A percentile compares a stretch with the other conserved stretches of the same genome.
Conservation (phyloP, 2,888 invertebrate genomes). For the Chalcosyrphus nemorum region DNA sequence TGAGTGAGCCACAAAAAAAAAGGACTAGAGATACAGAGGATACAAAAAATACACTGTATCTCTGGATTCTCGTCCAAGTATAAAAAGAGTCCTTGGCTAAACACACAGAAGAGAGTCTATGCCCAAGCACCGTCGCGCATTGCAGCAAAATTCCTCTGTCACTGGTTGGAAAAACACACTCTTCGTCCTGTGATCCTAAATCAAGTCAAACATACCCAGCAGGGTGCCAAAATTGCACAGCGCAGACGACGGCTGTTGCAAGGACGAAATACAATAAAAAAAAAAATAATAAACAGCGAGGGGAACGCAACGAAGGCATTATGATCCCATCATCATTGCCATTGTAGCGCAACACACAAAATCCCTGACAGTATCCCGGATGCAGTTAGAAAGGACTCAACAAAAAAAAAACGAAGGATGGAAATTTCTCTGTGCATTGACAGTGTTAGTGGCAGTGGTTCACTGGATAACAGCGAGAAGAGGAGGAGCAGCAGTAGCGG, state of each 20-base stretch:
- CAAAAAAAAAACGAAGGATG: conserved; percentile 39
- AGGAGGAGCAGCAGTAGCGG: background rate
- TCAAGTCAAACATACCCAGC: conserved; percentile 67
- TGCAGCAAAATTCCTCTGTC: conserved; percentile 70
- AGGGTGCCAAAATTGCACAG: conserved; percentile 64
- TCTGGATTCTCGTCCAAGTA: conserved; percentile 55
- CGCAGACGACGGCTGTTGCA: conserved; percentile 22
- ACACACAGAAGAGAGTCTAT: conserved; percentile 21
- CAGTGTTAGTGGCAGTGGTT: conserved; percentile 31
- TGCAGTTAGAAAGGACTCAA: conserved; percentile 46
- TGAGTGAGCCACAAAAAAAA: conserved; percentile 1
- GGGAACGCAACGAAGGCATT: conserved; percentile 43
- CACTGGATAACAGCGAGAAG: conserved; percentile 35
- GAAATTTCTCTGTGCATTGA: conserved; percentile 63
- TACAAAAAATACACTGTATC: conserved; percentile 10
- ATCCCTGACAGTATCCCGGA: conserved; percentile 51
- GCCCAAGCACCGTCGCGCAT: conserved; percentile 40
- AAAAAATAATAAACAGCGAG: conserved; percentile 5
- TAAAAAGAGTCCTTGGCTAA: conserved; percentile 55
- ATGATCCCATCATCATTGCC: conserved; percentile 71
- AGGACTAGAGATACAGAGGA: conserved; percentile 2
- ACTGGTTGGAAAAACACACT: conserved; percentile 6
- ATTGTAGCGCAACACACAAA: conserved; percentile 48
- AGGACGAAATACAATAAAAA: conserved; percentile 38
- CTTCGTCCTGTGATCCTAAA: conserved; percentile 57